Conservation (phyloP, 2,113 vertebrate species). For the Alethe castanea region DNA sequence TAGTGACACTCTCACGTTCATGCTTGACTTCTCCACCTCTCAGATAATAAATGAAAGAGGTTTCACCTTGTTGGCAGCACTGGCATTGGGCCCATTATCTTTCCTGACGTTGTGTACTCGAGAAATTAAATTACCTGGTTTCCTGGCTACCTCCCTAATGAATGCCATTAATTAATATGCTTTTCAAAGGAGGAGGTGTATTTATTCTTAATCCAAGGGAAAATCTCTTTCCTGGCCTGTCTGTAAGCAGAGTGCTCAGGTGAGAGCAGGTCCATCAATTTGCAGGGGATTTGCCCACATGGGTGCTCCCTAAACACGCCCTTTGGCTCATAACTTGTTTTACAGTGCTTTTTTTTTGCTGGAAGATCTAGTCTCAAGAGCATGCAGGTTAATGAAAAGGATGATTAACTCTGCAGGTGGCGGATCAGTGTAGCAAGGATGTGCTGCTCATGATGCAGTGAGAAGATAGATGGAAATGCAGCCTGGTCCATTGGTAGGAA, state of each 20-base stretch:
- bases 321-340: not conserved
- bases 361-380: not conserved
- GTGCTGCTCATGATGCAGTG: not conserved
- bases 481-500: not conserved
- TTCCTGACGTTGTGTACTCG: not conserved
- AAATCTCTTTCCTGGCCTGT: not conserved
- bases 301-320: fast-evolving
- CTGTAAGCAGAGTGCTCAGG: not conserved
- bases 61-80: slow-evolving; percentile 12
- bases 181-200: slow-evolving; percentile 20
- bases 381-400: not conserved
- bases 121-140: slow-evolving; percentile 52
- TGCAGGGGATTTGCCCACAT: not conserved
- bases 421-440: not conserved
- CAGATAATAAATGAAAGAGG: slow-evolving; percentile 49
- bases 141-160: slow-evolving; percentile 32
- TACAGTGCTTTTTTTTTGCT: not conserved
- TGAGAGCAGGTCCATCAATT: fast-evolving
- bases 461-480: not conserved
- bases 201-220: not conserved
- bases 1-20: slow-evolving; percentile 25
- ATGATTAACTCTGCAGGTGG: not conserved
- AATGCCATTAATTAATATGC: slow-evolving; percentile 44
- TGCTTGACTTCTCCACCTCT: slow-evolving; percentile 50
- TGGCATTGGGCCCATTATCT: not conserved